phyloP scores from a whole-genome alignment of 2,113 vertebrate genomes.

The Ceyx margarethae region DNA sequence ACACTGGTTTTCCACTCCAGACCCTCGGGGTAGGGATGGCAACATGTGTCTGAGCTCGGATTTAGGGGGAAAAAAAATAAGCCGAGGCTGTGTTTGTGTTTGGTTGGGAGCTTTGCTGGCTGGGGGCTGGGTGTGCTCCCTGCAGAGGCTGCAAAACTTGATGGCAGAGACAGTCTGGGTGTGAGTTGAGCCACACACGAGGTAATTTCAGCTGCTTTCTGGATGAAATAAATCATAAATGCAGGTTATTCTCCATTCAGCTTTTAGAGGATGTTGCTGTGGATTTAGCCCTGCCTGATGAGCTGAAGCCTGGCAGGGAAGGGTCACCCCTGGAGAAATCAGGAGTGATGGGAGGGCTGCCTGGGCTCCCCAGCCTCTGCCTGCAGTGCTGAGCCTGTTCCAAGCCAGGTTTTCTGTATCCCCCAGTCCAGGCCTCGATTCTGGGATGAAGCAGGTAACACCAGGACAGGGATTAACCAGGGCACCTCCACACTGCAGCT shows the following conservation, averaged over 20 bases:
- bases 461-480: neutral
- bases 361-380: neutral
- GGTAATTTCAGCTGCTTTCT: neutral
- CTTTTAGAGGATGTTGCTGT: neutral
- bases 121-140: neutral
- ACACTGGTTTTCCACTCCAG: neutral
- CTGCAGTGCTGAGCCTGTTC: neutral
- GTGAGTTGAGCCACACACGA: neutral
- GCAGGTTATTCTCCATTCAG: neutral
- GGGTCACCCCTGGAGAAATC: neutral
- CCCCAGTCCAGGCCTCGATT: neutral
- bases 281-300: neutral
- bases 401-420: neutral
- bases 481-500: neutral
- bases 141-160: neutral
- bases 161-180: neutral
- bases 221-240: no score
- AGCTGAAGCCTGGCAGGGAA: neutral
- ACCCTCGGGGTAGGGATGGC: neutral
- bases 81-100: rapidly evolving
- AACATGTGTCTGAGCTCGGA: rapidly evolving
- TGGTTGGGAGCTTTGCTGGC: neutral
- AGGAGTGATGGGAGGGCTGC: neutral
- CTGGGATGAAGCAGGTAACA: neutral
- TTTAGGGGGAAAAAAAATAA: no score